Evolutionary conservation across 1,140 invertebrate species (phyloP).

Genomic region (Drosophila miranda): DNA sequence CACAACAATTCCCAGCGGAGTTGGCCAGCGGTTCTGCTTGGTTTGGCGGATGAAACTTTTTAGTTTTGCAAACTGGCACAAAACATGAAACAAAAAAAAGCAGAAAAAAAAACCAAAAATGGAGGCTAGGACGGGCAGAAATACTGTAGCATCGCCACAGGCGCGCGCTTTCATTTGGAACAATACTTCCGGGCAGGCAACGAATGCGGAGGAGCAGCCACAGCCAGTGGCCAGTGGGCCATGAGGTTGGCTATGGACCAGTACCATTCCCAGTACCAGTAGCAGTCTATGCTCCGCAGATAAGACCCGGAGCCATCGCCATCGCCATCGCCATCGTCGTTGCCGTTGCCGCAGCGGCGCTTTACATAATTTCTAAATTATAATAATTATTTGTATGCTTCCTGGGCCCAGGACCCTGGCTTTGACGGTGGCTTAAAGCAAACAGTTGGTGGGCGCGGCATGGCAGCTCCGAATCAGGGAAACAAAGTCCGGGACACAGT

Average conservation of each 20-base stretch:
- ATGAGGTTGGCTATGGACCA: constrained; percentile 10
- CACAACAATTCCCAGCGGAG: constrained; percentile 55
- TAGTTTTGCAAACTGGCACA: constrained; percentile 48
- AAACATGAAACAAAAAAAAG: constrained; percentile 44
- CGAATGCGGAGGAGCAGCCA: neutral
- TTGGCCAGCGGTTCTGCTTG: constrained; percentile 48
- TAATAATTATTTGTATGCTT: constrained; percentile 82
- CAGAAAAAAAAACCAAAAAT: constrained; percentile 15
- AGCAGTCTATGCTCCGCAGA: constrained; percentile 34
- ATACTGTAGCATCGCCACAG: constrained; percentile 72
- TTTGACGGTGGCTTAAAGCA: constrained; percentile 55
- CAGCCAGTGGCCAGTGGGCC: too few species aligned
- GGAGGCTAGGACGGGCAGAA: constrained; percentile 14
- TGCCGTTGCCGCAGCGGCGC: constrained; percentile 61
- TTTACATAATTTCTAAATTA: constrained; percentile 82
- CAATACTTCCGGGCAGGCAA: constrained; percentile 69
- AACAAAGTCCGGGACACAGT: constrained; percentile 49
- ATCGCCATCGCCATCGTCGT: constrained; percentile 16
- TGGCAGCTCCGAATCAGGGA: constrained; percentile 12
- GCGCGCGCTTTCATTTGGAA: constrained; percentile 78
- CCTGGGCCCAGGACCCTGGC: constrained; percentile 48
- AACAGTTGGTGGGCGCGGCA: constrained; percentile 7
- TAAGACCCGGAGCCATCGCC: constrained; percentile 62
- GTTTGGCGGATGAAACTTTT: constrained; percentile 44
- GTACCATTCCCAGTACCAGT: neutral